phyloP scores from a whole-genome alignment of 2,888 invertebrate genomes.

The Coronaproctus castanopsis region DNA sequence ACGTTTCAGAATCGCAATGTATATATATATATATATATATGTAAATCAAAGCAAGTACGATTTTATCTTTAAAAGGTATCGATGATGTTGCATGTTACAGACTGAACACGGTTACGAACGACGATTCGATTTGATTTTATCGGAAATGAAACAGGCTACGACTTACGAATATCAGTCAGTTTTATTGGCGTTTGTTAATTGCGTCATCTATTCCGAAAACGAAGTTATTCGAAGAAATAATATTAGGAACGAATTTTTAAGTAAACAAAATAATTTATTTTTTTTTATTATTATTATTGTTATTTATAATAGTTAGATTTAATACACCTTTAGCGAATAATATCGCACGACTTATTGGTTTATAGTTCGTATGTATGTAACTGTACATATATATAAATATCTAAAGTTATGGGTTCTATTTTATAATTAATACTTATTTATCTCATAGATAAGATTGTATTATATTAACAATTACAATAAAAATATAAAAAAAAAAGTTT shows the following conservation, averaged over 20 bases:
- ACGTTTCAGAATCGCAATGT: no score
- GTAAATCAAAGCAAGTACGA: not conserved
- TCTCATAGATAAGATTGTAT: no score
- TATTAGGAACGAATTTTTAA: conserved; percentile 83
- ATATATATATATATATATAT: not conserved
- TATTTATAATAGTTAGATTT: no score
- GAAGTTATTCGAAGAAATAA: conserved; percentile 65
- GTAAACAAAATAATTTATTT: conserved; percentile 34
- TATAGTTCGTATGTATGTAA: no score
- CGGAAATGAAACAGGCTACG: conserved; percentile 61
- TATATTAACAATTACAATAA: no score
- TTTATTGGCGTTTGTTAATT: conserved; percentile 81
- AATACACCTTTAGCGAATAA: no score
- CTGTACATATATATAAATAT: no score
- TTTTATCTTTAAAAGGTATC: not conserved
- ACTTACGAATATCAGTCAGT: conserved; percentile 76
- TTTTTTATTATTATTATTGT: no score
- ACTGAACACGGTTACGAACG: conserved; percentile 24
- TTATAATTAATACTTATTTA: no score
- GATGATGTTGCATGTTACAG: conserved; percentile 8
- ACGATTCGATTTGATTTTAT: conserved; percentile 63
- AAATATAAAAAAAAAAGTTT: no score
- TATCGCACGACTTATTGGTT: no score
- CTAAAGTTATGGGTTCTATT: no score
- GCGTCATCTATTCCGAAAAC: conserved; percentile 76